Percentiles rank a stretch among this genome's conserved stretches.
These are phyloP conservation scores for Myxocyprinus asiaticus DNA, from an alignment of 2,113 vertebrate species.

Conservation along the genomic window DNA sequence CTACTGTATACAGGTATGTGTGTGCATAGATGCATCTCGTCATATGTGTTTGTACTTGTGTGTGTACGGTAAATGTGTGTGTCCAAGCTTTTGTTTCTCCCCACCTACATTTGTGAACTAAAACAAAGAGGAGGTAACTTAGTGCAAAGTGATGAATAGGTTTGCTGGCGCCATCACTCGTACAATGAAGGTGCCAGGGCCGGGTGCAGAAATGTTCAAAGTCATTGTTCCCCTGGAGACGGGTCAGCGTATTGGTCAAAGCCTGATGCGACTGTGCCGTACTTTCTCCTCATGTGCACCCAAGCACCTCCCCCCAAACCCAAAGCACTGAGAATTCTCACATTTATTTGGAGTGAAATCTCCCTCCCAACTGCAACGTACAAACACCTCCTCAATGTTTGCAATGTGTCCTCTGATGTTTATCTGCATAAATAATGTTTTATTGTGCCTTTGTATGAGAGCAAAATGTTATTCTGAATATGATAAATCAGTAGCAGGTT, in stretches of 20 bases:
- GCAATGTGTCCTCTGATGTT: slow-evolving; percentile 20
- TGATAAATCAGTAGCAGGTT: neutral
- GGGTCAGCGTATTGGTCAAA: slow-evolving; percentile 45
- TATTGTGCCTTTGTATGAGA: slow-evolving; percentile 21
- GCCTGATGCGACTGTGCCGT: slow-evolving; percentile 24
- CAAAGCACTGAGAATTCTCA: slow-evolving; percentile 22
- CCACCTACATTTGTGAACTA: slow-evolving; percentile 7
- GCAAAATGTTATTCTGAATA: neutral
- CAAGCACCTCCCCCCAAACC: slow-evolving; percentile 13
- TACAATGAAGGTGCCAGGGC: slow-evolving; percentile 26
- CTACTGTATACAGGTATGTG: neutral
- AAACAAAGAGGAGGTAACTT: slow-evolving; percentile 34
- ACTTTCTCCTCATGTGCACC: slow-evolving; percentile 28
- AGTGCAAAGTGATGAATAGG: slow-evolving; percentile 48
- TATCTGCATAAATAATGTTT: slow-evolving; percentile 13
- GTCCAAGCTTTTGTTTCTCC: neutral
- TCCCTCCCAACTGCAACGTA: slow-evolving; percentile 25
- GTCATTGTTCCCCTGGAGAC: slow-evolving; percentile 42
- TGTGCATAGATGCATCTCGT: neutral
- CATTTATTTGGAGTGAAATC: slow-evolving; percentile 36
- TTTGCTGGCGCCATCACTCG: slow-evolving; percentile 38
- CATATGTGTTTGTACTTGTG: neutral
- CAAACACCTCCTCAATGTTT: slow-evolving; percentile 32
- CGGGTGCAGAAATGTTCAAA: slow-evolving; percentile 40
- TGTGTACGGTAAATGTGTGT: slow-evolving; percentile 1